Conservation (phyloP, 1,140 invertebrate species). For the Diachasmimorpha longicaudata region DNA sequence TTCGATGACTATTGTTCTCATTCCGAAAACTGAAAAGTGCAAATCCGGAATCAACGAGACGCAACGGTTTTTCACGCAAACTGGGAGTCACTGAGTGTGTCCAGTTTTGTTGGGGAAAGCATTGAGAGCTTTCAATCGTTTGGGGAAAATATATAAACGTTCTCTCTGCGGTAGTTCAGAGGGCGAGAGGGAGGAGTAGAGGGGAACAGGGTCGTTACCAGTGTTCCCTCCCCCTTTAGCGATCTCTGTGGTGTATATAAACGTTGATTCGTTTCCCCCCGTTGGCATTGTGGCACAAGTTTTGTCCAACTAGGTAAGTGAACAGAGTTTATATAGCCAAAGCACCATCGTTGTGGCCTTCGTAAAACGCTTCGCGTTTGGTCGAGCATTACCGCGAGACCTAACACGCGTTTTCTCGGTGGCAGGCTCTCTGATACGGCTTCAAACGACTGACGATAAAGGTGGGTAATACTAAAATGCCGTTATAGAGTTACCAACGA, state of each 20-base stretch:
- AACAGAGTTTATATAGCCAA: slow-evolving; percentile 5
- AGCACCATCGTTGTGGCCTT: slow-evolving; percentile 4
- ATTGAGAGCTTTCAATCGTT: slow-evolving; percentile 5
- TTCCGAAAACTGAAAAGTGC: not conserved
- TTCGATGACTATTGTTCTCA: not conserved
- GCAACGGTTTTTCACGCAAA: not conserved
- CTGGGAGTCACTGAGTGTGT: not conserved
- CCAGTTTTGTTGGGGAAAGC: not conserved
- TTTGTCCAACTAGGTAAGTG: slow-evolving; percentile 8
- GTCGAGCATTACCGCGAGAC: slow-evolving; percentile 8
- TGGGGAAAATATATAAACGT: slow-evolving; percentile 1
- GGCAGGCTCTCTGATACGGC: not conserved
- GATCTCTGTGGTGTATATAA: slow-evolving; percentile 1
- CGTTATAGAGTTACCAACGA: not conserved
- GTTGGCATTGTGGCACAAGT: slow-evolving; percentile 1
- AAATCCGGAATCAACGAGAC: not conserved
- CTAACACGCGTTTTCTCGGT: slow-evolving; percentile 5
- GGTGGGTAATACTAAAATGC: not conserved
- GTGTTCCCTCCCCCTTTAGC: not conserved
- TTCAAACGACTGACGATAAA: slow-evolving; percentile 4
- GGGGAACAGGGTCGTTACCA: not conserved
- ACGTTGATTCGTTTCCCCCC: slow-evolving; percentile 6
- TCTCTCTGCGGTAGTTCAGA: not conserved
- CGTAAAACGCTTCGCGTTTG: slow-evolving; percentile 4
- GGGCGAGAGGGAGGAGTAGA: not conserved